Conservation (phyloP, 2,888 invertebrate genomes). For the Agrotis exclamationis region DNA sequence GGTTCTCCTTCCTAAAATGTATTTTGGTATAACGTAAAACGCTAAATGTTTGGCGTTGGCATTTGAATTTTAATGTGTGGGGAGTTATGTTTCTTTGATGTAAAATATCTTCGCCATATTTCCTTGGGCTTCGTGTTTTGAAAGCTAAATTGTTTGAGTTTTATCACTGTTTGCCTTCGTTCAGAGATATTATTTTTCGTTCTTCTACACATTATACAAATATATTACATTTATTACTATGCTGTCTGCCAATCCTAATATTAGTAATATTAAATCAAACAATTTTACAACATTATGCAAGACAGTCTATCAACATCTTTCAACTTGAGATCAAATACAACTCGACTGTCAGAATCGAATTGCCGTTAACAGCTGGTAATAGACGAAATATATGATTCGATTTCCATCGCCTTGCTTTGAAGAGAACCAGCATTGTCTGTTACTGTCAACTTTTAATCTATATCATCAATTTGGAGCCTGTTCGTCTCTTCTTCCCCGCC, state of each 20-base stretch:
- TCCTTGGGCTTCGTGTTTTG: conserved; percentile 15
- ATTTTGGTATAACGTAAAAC: conserved; percentile 58
- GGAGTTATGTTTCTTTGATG: conserved; percentile 31
- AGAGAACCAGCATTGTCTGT: conserved; percentile 48
- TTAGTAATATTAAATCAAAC: conserved; percentile 10
- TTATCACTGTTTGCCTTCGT: conserved; percentile 7
- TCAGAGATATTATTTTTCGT: not conserved
- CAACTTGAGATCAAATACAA: conserved; percentile 30
- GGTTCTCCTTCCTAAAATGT: conserved; percentile 61
- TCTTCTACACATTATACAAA: not conserved
- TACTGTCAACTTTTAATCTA: conserved; percentile 69
- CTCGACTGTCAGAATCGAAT: conserved; percentile 33
- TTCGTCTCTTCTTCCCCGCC: conserved; percentile 32
- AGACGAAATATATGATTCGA: conserved; percentile 55
- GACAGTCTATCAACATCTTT: conserved; percentile 24
- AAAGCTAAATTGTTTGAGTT: conserved; percentile 42
- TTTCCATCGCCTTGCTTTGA: conserved; percentile 49
- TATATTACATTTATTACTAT: not conserved
- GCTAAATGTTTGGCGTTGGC: conserved; percentile 57
- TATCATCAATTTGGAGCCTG: conserved; percentile 69
- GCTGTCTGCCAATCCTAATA: not conserved
- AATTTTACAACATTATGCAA: conserved; percentile 14
- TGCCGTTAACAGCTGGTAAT: conserved; percentile 27
- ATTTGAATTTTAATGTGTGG: conserved; percentile 53
- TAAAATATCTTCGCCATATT: conserved; percentile 30